Conservation (phyloP, 2,797 vertebrate genomes). For the Periparus ater region DNA sequence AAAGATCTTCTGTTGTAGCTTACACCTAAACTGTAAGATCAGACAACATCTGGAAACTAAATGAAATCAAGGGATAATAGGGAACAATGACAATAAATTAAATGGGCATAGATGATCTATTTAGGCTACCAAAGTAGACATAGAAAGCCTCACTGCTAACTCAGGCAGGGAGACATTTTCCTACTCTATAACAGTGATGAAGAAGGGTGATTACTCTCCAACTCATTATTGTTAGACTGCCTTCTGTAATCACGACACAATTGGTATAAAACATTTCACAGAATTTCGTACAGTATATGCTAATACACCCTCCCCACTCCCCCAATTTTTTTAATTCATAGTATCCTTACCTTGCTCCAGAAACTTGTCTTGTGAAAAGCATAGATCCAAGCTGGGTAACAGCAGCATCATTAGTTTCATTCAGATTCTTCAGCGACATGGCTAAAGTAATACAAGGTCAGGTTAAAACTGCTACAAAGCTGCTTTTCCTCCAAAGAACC, state of each 20-base stretch:
- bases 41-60: slow-evolving; percentile 27
- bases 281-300: not conserved
- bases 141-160: not conserved
- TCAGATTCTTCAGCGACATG: slow-evolving; percentile 86
- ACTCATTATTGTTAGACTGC: not conserved
- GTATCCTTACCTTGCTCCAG: slow-evolving; percentile 89
- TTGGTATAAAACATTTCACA: not conserved
- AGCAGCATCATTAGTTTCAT: slow-evolving; percentile 73
- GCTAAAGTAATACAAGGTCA: slow-evolving; percentile 74
- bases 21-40: not conserved
- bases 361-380: slow-evolving; percentile 98
- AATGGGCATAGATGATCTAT: not conserved
- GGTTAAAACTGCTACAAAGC: not conserved
- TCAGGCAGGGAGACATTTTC: not conserved
- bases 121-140: slow-evolving; percentile 1
- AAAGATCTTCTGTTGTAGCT: not conserved
- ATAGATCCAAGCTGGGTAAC: slow-evolving; percentile 96
- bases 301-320: not conserved
- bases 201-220: not conserved
- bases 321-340: not conserved
- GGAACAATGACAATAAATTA: slow-evolving; percentile 11
- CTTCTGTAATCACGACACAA: not conserved
- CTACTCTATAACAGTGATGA: not conserved
- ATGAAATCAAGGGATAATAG: not conserved
- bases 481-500: not conserved